These are phyloP conservation scores for Chondrilla cf. caribensis DNA, from an alignment of 37 sponge, comb jelly and placozoan genomes.

Conservation along the genomic window DNA sequence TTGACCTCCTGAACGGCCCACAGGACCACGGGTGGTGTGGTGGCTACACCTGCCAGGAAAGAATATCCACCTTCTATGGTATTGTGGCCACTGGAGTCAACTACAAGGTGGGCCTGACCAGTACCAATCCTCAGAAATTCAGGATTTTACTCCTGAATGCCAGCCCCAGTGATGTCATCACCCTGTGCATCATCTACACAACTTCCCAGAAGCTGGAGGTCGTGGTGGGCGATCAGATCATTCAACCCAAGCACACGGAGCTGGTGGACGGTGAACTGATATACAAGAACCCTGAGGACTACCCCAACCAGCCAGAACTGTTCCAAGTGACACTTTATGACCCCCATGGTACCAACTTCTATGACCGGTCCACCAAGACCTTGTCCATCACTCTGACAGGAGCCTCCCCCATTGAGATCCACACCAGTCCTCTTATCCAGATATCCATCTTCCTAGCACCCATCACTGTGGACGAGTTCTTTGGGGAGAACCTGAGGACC, in stretches of 20 bases:
- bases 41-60: slow-evolving; percentile 96
- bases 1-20: slow-evolving; percentile 90
- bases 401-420: slow-evolving; percentile 26
- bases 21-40: slow-evolving; percentile 96
- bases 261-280: no score
- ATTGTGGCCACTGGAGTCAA: slow-evolving; percentile 69
- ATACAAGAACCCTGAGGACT: no score
- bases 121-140: slow-evolving; percentile 84
- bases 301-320: slow-evolving; percentile 14
- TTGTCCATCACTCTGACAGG: slow-evolving; percentile 65
- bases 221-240: neutral
- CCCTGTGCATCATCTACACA: slow-evolving; percentile 65
- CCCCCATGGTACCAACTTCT: slow-evolving; percentile 64
- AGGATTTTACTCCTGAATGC: slow-evolving; percentile 72
- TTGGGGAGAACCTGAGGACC: slow-evolving; percentile 66
- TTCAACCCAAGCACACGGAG: no score
- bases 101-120: slow-evolving; percentile 77
- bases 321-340: slow-evolving; percentile 43
- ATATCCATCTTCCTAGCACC: slow-evolving; percentile 40
- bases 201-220: slow-evolving; percentile 84
- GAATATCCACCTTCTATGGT: slow-evolving; percentile 87
- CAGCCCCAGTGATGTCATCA: slow-evolving; percentile 47
- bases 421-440: slow-evolving; percentile 57
- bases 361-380: slow-evolving; percentile 44
- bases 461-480: slow-evolving; percentile 84